Evolutionary conservation across 1,140 invertebrate species (phyloP), one percentile per base, ranked within the genome.

Genomic region (Neotoxoptera formosana): DNA sequence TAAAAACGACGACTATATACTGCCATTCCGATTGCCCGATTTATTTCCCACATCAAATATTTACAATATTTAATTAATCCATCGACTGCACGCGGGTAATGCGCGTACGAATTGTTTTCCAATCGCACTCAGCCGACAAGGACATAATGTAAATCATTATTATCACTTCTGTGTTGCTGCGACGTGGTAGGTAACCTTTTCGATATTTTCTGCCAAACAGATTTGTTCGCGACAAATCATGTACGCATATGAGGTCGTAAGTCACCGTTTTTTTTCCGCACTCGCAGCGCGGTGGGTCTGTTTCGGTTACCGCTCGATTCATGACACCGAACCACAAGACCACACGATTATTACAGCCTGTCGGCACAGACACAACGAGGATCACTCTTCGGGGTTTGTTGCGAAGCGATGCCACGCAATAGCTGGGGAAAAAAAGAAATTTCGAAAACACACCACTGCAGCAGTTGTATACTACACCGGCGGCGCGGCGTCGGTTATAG

Each of bases 41-140:
- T 88, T 48, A 88, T 51, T 88, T 88, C 47, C 17, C 47, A 34
- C 47, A 48, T 88, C 51, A 88, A 51, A 48, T 48, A 88, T 48
- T 48, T 30, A 88, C 20, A 17, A 48, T n/a, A 88, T 88, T 47
- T 34, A 51, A 48, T 48, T 86, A 86, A 47, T 86, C 41, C 41
- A 48, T 23, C 30, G 11, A 88, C 48, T 48, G 14, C 30, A 20
- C 84, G 17, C 30, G 25, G 20, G 2, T n/a, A n/a, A 14, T 87
- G 7, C 20, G 7, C 17, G 20, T 84, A 25, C 41, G 45, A 88
- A 48, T 88, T 20, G 7, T 47, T 86, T 45, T 30, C 1, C 3
- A 25, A 86, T 30, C 25, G 41, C 14, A 86, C 25, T 86, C 14
- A 86, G 20, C 41, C 23, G 30, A n/a, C 17, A 20, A 76, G 30